These are phyloP conservation scores for Philopotamus ludificatus DNA, from an alignment of 1,140 invertebrate species.

Conservation along the genomic window DNA sequence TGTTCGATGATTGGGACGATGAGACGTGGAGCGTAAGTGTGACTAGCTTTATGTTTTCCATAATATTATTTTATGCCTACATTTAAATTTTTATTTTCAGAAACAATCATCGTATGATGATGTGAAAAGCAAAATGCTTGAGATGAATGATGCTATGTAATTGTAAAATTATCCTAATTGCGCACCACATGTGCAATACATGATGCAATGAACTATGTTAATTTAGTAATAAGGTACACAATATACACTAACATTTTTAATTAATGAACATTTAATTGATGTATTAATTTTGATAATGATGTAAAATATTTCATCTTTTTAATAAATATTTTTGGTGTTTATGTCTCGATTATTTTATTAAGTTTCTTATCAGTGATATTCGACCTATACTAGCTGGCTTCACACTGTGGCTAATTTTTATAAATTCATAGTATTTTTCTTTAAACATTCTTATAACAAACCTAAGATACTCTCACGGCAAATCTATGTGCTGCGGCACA, in stretches of 20 bases:
- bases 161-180: too few species aligned
- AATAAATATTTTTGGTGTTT: too few species aligned
- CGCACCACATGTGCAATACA: neutral
- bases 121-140: conserved; percentile 29
- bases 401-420: too few species aligned
- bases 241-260: neutral
- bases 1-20: conserved; percentile 70
- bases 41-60: neutral
- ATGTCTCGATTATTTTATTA: too few species aligned
- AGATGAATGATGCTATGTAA: conserved; percentile 33
- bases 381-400: too few species aligned
- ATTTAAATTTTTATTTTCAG: conserved; percentile 23
- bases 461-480: too few species aligned
- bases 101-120: conserved; percentile 40
- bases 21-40: conserved; percentile 61
- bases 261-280: neutral
- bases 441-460: too few species aligned
- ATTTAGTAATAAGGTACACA: neutral
- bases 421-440: too few species aligned
- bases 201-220: neutral
- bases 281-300: neutral
- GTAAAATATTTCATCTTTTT: too few species aligned
- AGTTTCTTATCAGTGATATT: too few species aligned
- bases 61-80: neutral
- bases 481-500: too few species aligned